A percentile compares a stretch with the other conserved stretches of the same genome.
Conservation (phyloP, 2,113 vertebrate species). For the Ptyas mucosa region DNA sequence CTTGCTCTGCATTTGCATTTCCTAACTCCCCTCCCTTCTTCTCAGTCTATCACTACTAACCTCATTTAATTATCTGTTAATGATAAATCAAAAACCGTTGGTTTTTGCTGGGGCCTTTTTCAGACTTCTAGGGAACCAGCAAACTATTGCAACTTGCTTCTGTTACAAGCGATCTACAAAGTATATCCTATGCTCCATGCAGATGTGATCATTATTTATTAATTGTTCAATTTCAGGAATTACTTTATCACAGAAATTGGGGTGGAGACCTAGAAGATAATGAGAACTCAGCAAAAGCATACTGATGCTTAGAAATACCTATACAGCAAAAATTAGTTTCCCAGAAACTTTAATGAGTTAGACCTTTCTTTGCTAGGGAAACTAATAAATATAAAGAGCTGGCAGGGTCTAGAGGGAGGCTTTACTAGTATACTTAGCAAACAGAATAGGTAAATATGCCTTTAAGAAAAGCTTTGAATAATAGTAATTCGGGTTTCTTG, state of each 20-base stretch:
- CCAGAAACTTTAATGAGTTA: background rate
- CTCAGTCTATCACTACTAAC: background rate
- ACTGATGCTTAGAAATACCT: slow-evolving; percentile 43
- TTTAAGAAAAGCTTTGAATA: background rate
- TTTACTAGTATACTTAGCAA: background rate
- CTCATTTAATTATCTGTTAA: slow-evolving; percentile 38
- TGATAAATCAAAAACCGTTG: slow-evolving; percentile 27
- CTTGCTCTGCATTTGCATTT: slow-evolving; percentile 23
- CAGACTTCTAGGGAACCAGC: background rate
- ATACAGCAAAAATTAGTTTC: slow-evolving; percentile 28
- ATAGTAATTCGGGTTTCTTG: background rate
- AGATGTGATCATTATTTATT: slow-evolving; percentile 52
- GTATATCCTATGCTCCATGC: slow-evolving; percentile 33
- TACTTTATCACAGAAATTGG: slow-evolving; percentile 38
- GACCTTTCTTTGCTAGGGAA: background rate
- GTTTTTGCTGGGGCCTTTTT: slow-evolving; percentile 18
- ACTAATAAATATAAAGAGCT: background rate
- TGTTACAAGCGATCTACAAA: slow-evolving; percentile 36
- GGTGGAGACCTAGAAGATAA: slow-evolving; percentile 30
- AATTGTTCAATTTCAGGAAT: slow-evolving; percentile 50
- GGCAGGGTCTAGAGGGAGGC: background rate
- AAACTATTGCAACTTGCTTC: slow-evolving; percentile 35
- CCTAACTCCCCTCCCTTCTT: background rate
- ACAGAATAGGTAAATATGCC: background rate
- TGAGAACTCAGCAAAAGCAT: slow-evolving; percentile 14